phyloP scores from a whole-genome alignment of 2,888 invertebrate genomes.

The Silvanus unidentatus region DNA sequence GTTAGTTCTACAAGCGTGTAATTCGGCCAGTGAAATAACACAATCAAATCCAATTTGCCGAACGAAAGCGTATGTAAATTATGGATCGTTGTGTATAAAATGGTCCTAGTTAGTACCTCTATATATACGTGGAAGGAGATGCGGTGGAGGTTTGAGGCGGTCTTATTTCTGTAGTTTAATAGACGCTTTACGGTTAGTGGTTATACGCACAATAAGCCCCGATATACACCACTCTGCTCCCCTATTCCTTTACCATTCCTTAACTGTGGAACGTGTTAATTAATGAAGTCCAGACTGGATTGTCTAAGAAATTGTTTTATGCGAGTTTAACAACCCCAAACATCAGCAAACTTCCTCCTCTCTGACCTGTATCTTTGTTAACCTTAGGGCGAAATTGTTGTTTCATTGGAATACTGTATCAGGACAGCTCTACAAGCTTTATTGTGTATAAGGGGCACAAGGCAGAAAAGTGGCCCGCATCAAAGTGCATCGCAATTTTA shows the following conservation, averaged over 20 bases:
- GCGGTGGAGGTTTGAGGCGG: slow-evolving; percentile 4
- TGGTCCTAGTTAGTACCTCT: not conserved
- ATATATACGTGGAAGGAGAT: too few species aligned
- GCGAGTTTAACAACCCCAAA: slow-evolving; percentile 16
- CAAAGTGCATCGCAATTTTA: too few species aligned
- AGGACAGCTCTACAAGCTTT: too few species aligned
- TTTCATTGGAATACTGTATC: too few species aligned
- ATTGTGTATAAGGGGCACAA: too few species aligned
- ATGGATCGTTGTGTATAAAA: not conserved
- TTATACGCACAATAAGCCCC: slow-evolving; percentile 17
- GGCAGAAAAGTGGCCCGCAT: too few species aligned
- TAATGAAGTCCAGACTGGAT: slow-evolving; percentile 19
- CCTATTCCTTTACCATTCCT: slow-evolving; percentile 9
- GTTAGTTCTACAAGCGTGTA: too few species aligned
- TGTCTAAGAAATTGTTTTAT: slow-evolving; percentile 18
- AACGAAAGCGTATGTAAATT: not conserved
- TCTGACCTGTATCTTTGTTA: too few species aligned
- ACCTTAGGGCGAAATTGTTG: too few species aligned
- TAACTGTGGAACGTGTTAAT: slow-evolving; percentile 19
- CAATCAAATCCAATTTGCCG: not conserved
- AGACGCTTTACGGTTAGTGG: slow-evolving; percentile 20
- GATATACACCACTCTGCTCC: not conserved
- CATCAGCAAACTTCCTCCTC: too few species aligned
- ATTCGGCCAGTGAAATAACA: not conserved
- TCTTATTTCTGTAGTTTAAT: slow-evolving; percentile 18